Evolutionary conservation across 2,888 invertebrate species (phyloP).

Genomic region (Macropis europaea): DNA sequence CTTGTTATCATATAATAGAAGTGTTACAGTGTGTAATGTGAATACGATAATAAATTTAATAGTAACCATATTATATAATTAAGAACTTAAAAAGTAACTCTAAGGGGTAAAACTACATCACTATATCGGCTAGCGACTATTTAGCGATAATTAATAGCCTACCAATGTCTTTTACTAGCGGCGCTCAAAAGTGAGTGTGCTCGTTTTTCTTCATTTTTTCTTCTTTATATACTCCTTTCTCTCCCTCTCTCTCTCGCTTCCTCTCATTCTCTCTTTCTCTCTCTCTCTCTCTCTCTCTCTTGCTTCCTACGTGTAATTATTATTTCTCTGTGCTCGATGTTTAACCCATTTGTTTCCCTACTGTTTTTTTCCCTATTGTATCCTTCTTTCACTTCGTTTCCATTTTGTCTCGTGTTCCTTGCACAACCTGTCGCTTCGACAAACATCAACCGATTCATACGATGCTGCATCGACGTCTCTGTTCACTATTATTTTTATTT

Average conservation of each 20-base stretch:
- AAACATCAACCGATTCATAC: conserved; percentile 30
- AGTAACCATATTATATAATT: conserved; percentile 63
- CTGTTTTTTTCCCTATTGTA: too few species aligned
- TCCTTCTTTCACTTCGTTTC: conserved; percentile 1
- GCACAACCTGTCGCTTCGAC: conserved; percentile 44
- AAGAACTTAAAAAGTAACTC: conserved; percentile 77
- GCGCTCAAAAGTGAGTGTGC: conserved; percentile 67
- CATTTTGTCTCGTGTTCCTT: conserved; percentile 39
- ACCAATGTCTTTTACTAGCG: conserved; percentile 72
- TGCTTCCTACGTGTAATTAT: conserved; percentile 18
- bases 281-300: not conserved
- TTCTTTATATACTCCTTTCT: conserved; percentile 25
- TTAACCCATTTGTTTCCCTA: conserved; percentile 1
- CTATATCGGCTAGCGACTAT: conserved; percentile 73
- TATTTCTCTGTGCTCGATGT: conserved; percentile 41
- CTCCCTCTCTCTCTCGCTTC: not conserved
- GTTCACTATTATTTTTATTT: conserved; percentile 19
- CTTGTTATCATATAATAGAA: conserved; percentile 77
- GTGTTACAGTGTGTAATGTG: conserved; percentile 80
- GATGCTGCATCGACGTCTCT: conserved; percentile 33
- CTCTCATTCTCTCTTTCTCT: conserved; percentile 9
- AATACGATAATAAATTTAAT: conserved; percentile 71
- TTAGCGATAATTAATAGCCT: conserved; percentile 73
- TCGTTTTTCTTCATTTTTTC: conserved; percentile 30
- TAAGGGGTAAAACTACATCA: conserved; percentile 74